Percentiles rank a stretch among this genome's conserved stretches.
Conservation (phyloP, 2,797 vertebrate genomes). For the Anabacerthia variegaticeps region DNA sequence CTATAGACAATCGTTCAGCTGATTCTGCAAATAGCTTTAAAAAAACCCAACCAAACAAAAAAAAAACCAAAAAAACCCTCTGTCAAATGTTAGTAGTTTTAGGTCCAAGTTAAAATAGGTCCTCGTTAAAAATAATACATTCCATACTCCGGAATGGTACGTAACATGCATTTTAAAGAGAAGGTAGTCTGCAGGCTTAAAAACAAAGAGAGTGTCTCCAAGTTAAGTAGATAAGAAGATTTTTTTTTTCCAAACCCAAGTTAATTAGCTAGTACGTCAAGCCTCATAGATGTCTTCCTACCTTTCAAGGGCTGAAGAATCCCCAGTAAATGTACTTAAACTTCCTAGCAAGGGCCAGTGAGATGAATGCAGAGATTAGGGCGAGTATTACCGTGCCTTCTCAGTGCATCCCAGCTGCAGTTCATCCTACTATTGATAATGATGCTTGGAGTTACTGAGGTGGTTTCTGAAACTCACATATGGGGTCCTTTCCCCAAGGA, state of each 20-base stretch:
- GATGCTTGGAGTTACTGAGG: conserved; percentile 69
- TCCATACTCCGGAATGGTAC: neutral
- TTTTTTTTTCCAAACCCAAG: conserved; percentile 60
- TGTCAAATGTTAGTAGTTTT: conserved; percentile 59
- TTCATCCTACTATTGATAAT: conserved; percentile 75
- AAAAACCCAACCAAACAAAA: neutral
- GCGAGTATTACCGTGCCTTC: conserved; percentile 40
- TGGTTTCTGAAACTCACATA: conserved; percentile 54
- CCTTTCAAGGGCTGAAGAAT: conserved; percentile 63
- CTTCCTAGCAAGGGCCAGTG: conserved; percentile 64
- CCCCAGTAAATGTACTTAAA: conserved; percentile 68
- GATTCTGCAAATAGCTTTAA: conserved; percentile 9
- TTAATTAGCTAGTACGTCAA: conserved; percentile 68
- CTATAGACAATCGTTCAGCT: conserved; percentile 60
- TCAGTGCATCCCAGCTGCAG: conserved; percentile 56
- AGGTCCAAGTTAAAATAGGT: conserved; percentile 61
- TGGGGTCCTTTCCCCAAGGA: conserved; percentile 67
- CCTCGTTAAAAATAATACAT: conserved; percentile 71
- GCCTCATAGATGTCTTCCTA: conserved; percentile 62
- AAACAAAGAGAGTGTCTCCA: conserved; percentile 71
- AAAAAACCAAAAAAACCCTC: neutral
- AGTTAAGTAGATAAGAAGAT: conserved; percentile 71
- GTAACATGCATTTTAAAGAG: conserved; percentile 68
- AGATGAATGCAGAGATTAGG: conserved; percentile 68
- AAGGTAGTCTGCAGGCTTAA: conserved; percentile 65